These are phyloP conservation scores for Acromyrmex heyeri DNA, from an alignment of 1,140 invertebrate species.

Conservation along the genomic window DNA sequence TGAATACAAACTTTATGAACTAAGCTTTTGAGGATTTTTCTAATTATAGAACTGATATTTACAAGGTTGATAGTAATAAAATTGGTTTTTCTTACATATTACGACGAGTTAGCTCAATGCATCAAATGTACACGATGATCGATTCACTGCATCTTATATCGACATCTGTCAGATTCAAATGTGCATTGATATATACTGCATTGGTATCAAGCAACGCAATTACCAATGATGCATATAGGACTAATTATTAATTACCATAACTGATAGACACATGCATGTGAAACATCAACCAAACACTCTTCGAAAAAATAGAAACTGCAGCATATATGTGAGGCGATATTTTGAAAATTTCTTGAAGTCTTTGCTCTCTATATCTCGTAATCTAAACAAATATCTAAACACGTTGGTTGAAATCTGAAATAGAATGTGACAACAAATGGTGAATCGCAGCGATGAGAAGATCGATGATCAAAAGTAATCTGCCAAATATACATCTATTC, in stretches of 20 bases:
- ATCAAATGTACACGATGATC: neutral
- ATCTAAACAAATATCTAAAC: neutral
- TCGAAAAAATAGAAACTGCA: conserved; percentile 2
- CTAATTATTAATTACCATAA: conserved; percentile 45
- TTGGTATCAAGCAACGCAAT: conserved; percentile 30
- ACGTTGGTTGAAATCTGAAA: conserved; percentile 9
- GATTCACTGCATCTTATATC: conserved; percentile 29
- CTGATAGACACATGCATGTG: neutral
- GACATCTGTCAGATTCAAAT: conserved; percentile 41
- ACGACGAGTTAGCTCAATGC: too few relatives aligned
- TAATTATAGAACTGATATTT: neutral
- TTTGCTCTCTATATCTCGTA: neutral
- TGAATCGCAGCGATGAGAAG: neutral
- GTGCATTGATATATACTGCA: conserved; percentile 2
- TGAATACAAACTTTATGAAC: neutral
- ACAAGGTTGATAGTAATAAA: neutral
- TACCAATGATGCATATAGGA: neutral
- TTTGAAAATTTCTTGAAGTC: conserved; percentile 32
- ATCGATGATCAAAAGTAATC: conserved; percentile 20
- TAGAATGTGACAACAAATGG: neutral
- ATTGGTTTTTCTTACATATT: neutral
- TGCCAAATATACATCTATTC: neutral
- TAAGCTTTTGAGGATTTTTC: neutral
- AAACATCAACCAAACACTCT: conserved; percentile 11
- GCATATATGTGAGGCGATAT: neutral